Evolutionary conservation across 2,113 vertebrate genomes (phyloP), one percentile per base, ranked within the genome.

Genomic region (Apeltes quadracus): DNA sequence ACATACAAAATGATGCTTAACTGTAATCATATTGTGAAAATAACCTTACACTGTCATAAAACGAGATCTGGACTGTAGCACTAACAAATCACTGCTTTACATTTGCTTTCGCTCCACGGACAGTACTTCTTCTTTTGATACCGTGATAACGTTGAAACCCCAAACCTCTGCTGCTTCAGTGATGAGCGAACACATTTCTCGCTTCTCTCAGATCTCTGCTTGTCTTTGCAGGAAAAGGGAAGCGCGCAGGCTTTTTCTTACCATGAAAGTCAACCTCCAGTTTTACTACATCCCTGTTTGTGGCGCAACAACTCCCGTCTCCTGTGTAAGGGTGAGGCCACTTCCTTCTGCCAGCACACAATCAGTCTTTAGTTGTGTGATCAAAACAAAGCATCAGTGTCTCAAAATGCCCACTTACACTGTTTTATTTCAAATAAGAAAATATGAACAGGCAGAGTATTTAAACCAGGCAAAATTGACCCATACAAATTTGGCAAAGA

Each of bases 241-340:
- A 85, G 93, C 94, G 0, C 90, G 95, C 4, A 88, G 94, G 27
- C 91, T 92, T 27, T 96, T 95, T 87, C 94, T 98, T 68, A 96
- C 95, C 0, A 87, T 90, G 63, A 93, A 94, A 89, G 89, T 97
- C 80, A 94, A 95, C 89, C 91, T 98, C 72, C 95, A 97, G 84
- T 94, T 99, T 87, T 99, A 97, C 88, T 96, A 98, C 88, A 92
- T 98, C 79, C 96, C 96, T 0, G 94, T 99, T 13, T 57, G 88
- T 68, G 79, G 69, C 0, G 87, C 72, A 2, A 78, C 79, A 36
- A 20, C 62, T 0, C 38, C 48, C 1, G 23, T 66, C 55, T 74
- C 69, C 14, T 16, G 89, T 0, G 59, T 34, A 1, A 90, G 59
- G 79, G 95, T 96, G 82, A 89, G 72, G 12, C 25, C 59, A 16